phyloP scores from a whole-genome alignment of 2,888 invertebrate genomes.

The Ommatoiulus sabulosus region DNA sequence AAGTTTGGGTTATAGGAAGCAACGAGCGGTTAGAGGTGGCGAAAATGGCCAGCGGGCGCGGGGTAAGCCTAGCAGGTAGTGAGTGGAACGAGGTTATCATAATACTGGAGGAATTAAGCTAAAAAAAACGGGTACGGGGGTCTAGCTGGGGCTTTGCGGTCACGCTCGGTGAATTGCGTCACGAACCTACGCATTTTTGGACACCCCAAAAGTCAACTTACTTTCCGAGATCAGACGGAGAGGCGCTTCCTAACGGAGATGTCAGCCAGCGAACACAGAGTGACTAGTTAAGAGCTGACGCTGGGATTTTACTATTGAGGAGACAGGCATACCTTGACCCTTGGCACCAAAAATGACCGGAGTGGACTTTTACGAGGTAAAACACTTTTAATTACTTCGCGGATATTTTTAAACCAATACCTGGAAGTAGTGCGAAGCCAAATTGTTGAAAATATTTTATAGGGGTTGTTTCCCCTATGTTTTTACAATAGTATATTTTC shows the following conservation, averaged over 20 bases:
- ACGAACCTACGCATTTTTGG: conserved; percentile 12
- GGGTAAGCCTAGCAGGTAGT: conserved; percentile 32
- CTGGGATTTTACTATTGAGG: neutral
- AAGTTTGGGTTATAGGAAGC: conserved; percentile 27
- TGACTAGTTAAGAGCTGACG: neutral
- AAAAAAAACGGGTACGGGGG: conserved; percentile 12
- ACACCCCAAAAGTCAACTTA: neutral
- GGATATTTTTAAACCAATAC: too few species aligned
- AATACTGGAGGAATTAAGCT: conserved; percentile 15
- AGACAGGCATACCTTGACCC: neutral
- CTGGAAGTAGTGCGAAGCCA: too few species aligned
- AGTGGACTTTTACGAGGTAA: neutral
- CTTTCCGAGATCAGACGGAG: conserved; percentile 8
- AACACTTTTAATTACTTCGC: neutral
- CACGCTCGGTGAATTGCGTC: conserved; percentile 30
- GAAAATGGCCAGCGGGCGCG: neutral
- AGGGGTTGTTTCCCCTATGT: too few species aligned
- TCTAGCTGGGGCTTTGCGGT: conserved; percentile 40
- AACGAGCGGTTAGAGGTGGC: neutral
- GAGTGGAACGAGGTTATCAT: conserved; percentile 43
- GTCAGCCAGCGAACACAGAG: too few species aligned
- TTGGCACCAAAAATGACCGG: neutral
- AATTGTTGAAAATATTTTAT: too few species aligned
- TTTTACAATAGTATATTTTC: too few species aligned
- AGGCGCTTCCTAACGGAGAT: neutral